Evolutionary conservation across 2,888 invertebrate species (phyloP).

Genomic region (Trachelus tabidus): DNA sequence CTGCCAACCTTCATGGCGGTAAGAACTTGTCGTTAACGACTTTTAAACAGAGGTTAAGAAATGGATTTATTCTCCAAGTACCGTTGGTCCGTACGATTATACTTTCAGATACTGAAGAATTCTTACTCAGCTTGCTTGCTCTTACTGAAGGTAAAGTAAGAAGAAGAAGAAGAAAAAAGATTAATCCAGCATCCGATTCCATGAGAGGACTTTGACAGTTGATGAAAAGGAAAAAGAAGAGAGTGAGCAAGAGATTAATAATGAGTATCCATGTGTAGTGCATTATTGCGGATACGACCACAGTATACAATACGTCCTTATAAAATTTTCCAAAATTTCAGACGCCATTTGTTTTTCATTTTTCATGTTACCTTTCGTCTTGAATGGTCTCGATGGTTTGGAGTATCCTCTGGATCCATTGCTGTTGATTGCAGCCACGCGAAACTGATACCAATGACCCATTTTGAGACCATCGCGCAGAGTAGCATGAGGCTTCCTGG

Average conservation of each 20-base stretch:
- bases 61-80: not conserved
- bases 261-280: too few species aligned
- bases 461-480: constrained; percentile 72
- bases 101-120: constrained; percentile 40
- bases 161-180: not conserved
- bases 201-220: not conserved
- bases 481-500: constrained; percentile 68
- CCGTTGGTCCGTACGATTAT: not conserved
- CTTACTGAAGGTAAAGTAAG: constrained; percentile 25
- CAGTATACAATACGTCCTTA: too few species aligned
- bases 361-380: constrained; percentile 59
- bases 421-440: constrained; percentile 80
- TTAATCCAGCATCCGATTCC: too few species aligned
- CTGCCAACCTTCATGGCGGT: constrained; percentile 42
- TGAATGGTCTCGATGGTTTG: constrained; percentile 71
- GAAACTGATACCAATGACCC: constrained; percentile 82
- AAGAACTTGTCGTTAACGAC: constrained; percentile 12
- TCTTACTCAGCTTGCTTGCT: constrained; percentile 40
- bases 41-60: not conserved
- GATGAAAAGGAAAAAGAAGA: too few species aligned
- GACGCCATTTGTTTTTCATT: too few species aligned
- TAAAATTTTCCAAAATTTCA: too few species aligned
- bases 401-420: constrained; percentile 81
- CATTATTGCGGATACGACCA: too few species aligned
- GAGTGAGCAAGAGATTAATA: too few species aligned